Evolutionary conservation across 53 echinoderm and acorn worm genomes (phyloP).

Genomic region (Stichopus horrens): DNA sequence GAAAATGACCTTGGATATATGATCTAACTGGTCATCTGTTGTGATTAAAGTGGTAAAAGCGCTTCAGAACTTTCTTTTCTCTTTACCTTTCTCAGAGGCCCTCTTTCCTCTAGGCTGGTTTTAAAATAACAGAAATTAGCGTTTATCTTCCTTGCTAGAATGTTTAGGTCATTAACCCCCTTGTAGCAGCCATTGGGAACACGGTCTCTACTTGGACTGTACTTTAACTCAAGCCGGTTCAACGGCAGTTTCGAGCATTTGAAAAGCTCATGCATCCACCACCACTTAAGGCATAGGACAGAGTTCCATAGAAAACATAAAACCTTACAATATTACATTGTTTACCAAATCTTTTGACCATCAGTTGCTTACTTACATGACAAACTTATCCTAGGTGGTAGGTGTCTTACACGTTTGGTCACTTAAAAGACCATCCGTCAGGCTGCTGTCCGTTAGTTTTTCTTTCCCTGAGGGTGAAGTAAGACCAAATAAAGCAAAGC

Average conservation of each 20-base stretch:
- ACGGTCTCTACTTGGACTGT: constrained; percentile 3
- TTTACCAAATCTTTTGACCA: constrained; percentile 12
- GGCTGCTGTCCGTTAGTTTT: not conserved
- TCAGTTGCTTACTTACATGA: not conserved
- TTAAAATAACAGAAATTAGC: constrained; percentile 46
- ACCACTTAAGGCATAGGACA: constrained; percentile 18
- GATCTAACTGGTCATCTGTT: constrained; percentile 39
- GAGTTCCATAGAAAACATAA: not conserved
- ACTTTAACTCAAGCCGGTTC: constrained; percentile 7
- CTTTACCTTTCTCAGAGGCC: constrained; percentile 6
- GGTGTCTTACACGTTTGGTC: not conserved
- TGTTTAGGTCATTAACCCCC: constrained; percentile 31
- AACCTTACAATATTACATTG: constrained; percentile 4
- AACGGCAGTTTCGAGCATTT: not conserved
- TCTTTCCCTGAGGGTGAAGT: constrained; percentile 6
- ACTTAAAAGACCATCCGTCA: not conserved
- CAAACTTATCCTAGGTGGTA: constrained; percentile 1
- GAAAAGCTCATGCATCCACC: constrained; percentile 4
- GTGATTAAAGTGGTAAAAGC: constrained; percentile 23
- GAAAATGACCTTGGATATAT: constrained; percentile 30
- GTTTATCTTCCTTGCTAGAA: constrained; percentile 15
- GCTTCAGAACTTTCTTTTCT: not conserved
- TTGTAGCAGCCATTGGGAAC: constrained; percentile 16
- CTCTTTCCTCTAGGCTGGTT: constrained; percentile 29
- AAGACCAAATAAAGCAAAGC: not conserved